phyloP scores from a whole-genome alignment of 2,888 invertebrate genomes.

The Caenorhabditis sp. region DNA sequence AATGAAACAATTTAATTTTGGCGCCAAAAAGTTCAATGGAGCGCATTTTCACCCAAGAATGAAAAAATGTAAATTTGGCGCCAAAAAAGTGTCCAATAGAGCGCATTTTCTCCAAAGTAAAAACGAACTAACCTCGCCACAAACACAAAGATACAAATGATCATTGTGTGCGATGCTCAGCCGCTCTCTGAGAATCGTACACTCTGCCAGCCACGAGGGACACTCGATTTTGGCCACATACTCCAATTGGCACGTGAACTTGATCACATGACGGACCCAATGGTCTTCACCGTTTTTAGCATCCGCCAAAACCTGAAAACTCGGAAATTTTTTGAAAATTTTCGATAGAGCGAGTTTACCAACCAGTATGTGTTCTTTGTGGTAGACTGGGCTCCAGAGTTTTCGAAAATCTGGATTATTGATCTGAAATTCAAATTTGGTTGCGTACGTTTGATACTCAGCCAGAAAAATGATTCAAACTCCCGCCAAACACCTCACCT shows the following conservation, averaged over 20 bases:
- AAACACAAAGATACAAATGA: conserved; percentile 72
- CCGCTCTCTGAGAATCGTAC: conserved; percentile 67
- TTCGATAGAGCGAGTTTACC: conserved; percentile 1
- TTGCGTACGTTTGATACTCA: too few species aligned
- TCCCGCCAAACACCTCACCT: conserved; percentile 21
- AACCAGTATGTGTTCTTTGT: conserved; percentile 72
- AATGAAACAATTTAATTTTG: too few species aligned
- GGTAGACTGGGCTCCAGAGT: conserved; percentile 66
- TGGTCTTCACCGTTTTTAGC: conserved; percentile 60
- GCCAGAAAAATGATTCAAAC: neutral
- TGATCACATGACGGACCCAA: conserved; percentile 71
- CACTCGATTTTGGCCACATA: conserved; percentile 74
- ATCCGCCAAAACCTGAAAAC: conserved; percentile 63
- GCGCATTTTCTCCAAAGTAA: neutral
- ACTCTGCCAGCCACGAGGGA: conserved; percentile 70
- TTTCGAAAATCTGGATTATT: conserved; percentile 63
- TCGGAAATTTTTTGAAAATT: too few species aligned
- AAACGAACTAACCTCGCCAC: conserved; percentile 65
- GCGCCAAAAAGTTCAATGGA: too few species aligned
- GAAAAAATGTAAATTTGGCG: too few species aligned
- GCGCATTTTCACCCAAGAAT: too few species aligned
- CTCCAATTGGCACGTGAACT: conserved; percentile 66
- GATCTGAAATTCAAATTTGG: conserved; percentile 34
- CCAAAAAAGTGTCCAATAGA: conserved; percentile 2
- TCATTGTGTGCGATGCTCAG: conserved; percentile 73